Percentiles rank a stretch among this genome's conserved stretches.
Evolutionary conservation across 2,888 invertebrate genomes (phyloP).

Genomic region (Hirtodrosophila alboralis): DNA sequence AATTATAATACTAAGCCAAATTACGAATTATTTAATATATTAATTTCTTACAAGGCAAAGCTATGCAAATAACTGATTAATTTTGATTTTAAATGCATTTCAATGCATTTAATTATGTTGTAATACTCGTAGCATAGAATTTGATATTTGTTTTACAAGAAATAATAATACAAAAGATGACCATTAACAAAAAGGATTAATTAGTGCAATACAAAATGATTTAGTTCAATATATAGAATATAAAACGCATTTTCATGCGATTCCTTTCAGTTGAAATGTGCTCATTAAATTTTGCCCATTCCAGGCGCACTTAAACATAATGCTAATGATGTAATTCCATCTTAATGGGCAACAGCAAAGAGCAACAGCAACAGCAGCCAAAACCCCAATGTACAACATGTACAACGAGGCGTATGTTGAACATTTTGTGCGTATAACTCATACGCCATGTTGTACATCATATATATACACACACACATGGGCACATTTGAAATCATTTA

Average conservation of each 20-base stretch:
- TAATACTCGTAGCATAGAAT: no score
- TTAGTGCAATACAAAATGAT: constrained; percentile 4
- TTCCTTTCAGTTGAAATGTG: no score
- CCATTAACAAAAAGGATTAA: constrained; percentile 1
- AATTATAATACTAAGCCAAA: no score
- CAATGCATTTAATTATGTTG: neutral
- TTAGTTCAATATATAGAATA: neutral
- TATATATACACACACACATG: neutral
- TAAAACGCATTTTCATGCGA: constrained; percentile 6
- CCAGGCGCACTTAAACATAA: constrained; percentile 12
- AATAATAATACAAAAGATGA: neutral
- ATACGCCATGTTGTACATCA: constrained; percentile 39
- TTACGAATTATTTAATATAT: no score
- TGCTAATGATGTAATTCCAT: constrained; percentile 34
- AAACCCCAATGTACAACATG: no score
- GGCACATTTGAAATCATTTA: constrained; percentile 16
- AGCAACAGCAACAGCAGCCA: constrained; percentile 3
- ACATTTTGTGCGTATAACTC: constrained; percentile 38
- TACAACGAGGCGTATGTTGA: constrained; percentile 54
- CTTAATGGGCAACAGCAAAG: constrained; percentile 32
- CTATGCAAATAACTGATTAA: no score
- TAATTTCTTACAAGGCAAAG: no score
- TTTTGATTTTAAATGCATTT: neutral
- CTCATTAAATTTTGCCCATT: neutral
- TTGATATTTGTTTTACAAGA: neutral